Percentiles rank a stretch among this genome's conserved stretches.
These are phyloP conservation scores for Acridotheres tristis DNA, from an alignment of 2,797 vertebrate genomes.

Conservation along the genomic window DNA sequence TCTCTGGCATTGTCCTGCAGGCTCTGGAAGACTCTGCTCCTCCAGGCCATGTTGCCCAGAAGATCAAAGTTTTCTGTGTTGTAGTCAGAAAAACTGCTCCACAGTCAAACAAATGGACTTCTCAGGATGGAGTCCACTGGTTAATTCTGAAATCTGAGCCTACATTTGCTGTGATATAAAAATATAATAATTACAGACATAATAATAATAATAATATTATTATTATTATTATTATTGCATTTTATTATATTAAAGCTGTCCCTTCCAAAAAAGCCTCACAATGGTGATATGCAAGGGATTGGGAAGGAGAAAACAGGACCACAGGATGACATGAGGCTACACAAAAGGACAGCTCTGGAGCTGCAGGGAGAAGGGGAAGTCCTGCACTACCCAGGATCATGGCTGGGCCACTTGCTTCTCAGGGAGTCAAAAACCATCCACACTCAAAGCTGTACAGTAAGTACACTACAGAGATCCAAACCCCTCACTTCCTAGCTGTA, in stretches of 20 bases:
- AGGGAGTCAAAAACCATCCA: background rate
- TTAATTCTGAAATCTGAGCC: background rate
- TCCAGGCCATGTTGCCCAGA: background rate
- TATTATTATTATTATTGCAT: background rate
- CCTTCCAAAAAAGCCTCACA: background rate
- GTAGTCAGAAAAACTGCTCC: background rate
- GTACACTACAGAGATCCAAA: background rate
- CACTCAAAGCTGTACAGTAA: background rate
- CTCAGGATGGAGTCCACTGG: background rate
- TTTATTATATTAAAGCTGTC: background rate
- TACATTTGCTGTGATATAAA: background rate
- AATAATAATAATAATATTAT: background rate
- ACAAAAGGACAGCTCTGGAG: background rate
- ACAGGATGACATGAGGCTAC: background rate
- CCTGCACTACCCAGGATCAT: background rate
- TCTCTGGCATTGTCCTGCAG: conserved; percentile 2
- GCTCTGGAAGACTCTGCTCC: background rate
- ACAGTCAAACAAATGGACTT: background rate
- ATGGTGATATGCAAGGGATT: background rate
- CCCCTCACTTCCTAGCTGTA: background rate
- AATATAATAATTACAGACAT: background rate
- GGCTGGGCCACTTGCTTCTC: background rate
- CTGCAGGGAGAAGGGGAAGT: background rate
- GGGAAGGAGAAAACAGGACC: background rate
- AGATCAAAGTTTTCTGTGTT: background rate